phyloP scores from a whole-genome alignment of 2,113 vertebrate genomes.

The Macquaria australasica region DNA sequence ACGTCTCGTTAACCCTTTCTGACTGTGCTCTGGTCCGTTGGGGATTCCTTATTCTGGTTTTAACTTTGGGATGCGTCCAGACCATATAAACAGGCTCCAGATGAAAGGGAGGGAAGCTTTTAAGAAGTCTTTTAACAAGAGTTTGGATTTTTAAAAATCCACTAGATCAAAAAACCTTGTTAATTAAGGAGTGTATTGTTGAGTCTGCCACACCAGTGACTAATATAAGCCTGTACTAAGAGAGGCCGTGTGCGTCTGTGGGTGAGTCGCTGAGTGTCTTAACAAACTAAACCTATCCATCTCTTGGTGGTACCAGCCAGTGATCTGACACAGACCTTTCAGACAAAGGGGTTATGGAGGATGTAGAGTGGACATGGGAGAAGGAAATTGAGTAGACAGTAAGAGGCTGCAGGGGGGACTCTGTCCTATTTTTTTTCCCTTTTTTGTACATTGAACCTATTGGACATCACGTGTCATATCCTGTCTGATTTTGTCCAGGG shows the following conservation, averaged over 20 bases:
- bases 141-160: slow-evolving; percentile 14
- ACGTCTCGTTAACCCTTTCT: slow-evolving; percentile 45
- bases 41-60: slow-evolving; percentile 48
- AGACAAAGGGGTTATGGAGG: slow-evolving; percentile 45
- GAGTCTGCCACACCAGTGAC: slow-evolving; percentile 74
- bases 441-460: slow-evolving; percentile 50
- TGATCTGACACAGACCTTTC: slow-evolving; percentile 72
- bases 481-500: slow-evolving; percentile 71
- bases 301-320: slow-evolving; percentile 60
- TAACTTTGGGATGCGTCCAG: slow-evolving; percentile 40
- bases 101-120: slow-evolving; percentile 52
- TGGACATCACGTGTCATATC: slow-evolving; percentile 65
- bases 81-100: slow-evolving; percentile 34
- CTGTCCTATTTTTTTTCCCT: not conserved
- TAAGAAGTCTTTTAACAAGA: slow-evolving; percentile 43
- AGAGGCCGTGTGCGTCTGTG: slow-evolving; percentile 41
- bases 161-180: slow-evolving; percentile 46
- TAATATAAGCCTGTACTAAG: slow-evolving; percentile 63
- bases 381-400: slow-evolving; percentile 70
- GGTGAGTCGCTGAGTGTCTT: slow-evolving; percentile 61
- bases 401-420: slow-evolving; percentile 23
- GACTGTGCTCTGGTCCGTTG: not conserved
- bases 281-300: slow-evolving; percentile 62
- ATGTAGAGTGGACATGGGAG: slow-evolving; percentile 58
- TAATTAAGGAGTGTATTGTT: slow-evolving; percentile 62